Evolutionary conservation across 2,888 invertebrate species (phyloP), one percentile per base, ranked within the genome.

Genomic region (Plagodis pulveraria): DNA sequence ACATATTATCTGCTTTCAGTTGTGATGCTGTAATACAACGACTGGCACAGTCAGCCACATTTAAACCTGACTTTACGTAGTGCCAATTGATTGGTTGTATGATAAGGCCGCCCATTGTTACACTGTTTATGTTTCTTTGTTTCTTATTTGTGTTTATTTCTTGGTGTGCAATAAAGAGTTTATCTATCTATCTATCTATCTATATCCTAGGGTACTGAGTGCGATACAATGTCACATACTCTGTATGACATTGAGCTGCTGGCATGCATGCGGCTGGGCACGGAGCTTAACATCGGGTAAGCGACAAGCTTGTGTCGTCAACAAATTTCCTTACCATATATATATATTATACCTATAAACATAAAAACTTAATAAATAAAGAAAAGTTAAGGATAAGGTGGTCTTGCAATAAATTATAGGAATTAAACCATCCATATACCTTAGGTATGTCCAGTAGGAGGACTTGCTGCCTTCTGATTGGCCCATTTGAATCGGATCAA

Each of bases 391-490:
- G 10, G 48, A 48, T 48, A 36, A 48, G 48, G 48, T 48, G 48
- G 48, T 48, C 48, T 48, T 48, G 48, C 48, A 48, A 48, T 48
- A 38, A 48, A 48, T 48, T 48, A 48, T 48, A 48, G 48, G 48
- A 48, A 48, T 48, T 48, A 48, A 48, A 48, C 48, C 48, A 48
- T 48, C 48, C 48, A 48, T 48, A 38, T 48, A 48, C 48, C 48
- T 48, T 48, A 48, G 36, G 48, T 48, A 48, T 48, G 48, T 48
- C 36, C 48, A 48, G 38, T 48, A 48, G 38, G 38, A 48, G n/a
- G n/a, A n/a, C 48, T 48, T 48, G 48, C 38, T 48, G 48, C 48
- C 48, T 48, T 48, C 48, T 48, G 48, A 48, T 48, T 48, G 48
- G 48, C 48, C 48, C 48, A 48, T 48, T 48, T 48, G 36, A 48